These are phyloP conservation scores for Tholera decimalis DNA, from an alignment of 2,888 invertebrate species.

Conservation along the genomic window DNA sequence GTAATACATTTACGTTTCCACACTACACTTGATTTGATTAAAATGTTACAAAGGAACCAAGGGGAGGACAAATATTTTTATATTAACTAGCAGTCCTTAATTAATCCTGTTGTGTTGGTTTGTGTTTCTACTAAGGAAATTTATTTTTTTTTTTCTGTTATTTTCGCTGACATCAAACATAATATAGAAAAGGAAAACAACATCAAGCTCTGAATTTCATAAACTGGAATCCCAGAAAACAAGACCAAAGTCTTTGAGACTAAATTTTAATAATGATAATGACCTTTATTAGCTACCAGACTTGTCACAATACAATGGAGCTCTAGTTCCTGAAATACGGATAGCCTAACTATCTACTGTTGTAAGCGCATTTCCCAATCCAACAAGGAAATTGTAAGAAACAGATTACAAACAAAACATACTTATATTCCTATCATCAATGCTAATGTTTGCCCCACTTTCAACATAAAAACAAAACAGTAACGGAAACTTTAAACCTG, in stretches of 20 bases:
- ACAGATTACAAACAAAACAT: slow-evolving; percentile 16
- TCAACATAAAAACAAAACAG: slow-evolving; percentile 52
- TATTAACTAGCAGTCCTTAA: slow-evolving; percentile 24
- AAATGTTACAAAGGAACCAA: slow-evolving; percentile 37
- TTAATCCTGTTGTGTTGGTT: slow-evolving; percentile 33
- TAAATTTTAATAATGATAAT: too few relatives aligned
- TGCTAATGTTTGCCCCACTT: slow-evolving; percentile 45
- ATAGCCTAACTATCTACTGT: too few relatives aligned
- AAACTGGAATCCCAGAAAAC: background rate
- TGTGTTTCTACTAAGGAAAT: background rate
- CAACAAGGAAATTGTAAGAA: background rate
- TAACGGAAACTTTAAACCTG: slow-evolving; percentile 20
- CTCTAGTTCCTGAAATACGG: too few relatives aligned
- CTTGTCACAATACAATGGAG: too few relatives aligned
- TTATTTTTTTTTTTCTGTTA: slow-evolving; percentile 11
- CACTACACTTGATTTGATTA: slow-evolving; percentile 54
- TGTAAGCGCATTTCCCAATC: background rate
- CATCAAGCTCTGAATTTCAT: background rate
- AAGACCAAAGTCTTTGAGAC: background rate
- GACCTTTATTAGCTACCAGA: too few relatives aligned
- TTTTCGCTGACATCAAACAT: background rate
- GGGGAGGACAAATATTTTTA: slow-evolving; percentile 38
- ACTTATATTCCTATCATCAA: slow-evolving; percentile 9
- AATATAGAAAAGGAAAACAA: background rate
- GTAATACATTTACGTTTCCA: slow-evolving; percentile 55